Evolutionary conservation across 2,888 invertebrate species (phyloP).

Genomic region (Cataglyphis albicans): DNA sequence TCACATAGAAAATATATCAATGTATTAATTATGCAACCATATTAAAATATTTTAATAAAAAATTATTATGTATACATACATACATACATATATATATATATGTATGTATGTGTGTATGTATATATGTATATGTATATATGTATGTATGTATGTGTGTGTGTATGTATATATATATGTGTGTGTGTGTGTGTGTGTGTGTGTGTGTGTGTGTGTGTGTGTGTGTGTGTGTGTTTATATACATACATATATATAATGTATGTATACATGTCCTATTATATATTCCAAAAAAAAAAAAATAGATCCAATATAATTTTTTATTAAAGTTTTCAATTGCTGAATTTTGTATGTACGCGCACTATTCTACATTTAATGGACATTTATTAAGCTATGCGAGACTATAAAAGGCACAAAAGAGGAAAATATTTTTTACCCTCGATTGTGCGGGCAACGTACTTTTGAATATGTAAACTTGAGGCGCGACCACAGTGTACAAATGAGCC

Average conservation of each 20-base stretch:
- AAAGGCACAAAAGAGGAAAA: background rate
- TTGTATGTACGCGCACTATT: background rate
- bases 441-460: conserved; percentile 55
- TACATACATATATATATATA: background rate
- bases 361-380: conserved; percentile 1
- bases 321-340: background rate
- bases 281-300: background rate
- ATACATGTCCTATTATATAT: background rate
- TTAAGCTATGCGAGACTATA: background rate
- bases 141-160: too few species aligned
- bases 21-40: background rate
- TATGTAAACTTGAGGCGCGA: conserved; percentile 52
- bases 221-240: background rate
- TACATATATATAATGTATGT: too few species aligned
- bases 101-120: background rate
- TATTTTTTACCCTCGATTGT: conserved; percentile 54
- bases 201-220: too few species aligned
- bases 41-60: background rate
- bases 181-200: too few species aligned
- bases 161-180: background rate
- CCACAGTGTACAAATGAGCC: background rate
- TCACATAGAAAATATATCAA: background rate
- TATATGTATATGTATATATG: too few species aligned
- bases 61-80: background rate
- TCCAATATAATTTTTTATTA: background rate